These are phyloP conservation scores for Fopius arisanus DNA, from an alignment of 1,140 invertebrate genomes.

Conservation along the genomic window DNA sequence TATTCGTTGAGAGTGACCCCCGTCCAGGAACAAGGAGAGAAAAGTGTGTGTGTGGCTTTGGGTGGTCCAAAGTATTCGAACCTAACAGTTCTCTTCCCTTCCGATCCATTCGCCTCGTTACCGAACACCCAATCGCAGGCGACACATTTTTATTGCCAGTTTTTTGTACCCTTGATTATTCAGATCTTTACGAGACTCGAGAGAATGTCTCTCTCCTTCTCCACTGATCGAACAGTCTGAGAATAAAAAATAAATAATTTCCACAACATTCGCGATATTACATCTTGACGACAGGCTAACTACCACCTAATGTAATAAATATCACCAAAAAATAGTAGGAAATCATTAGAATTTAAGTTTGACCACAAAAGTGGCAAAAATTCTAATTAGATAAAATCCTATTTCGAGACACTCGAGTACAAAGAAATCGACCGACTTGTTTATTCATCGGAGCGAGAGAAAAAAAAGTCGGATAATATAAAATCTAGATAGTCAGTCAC, in stretches of 20 bases:
- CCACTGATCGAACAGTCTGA: not conserved
- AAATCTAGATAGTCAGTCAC: not conserved
- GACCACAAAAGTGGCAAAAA: too few species aligned
- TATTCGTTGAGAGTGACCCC: conserved; percentile 45
- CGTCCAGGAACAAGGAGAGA: conserved; percentile 29
- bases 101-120: conserved; percentile 52
- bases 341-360: too few species aligned
- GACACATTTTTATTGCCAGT: conserved; percentile 62
- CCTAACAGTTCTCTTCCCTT: conserved; percentile 40
- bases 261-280: too few species aligned
- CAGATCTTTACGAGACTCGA: conserved; percentile 58
- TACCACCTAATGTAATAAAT: too few species aligned
- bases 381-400: too few species aligned
- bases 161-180: conserved; percentile 60
- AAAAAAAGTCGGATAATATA: not conserved
- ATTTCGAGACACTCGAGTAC: too few species aligned
- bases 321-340: too few species aligned
- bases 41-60: conserved; percentile 53
- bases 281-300: too few species aligned
- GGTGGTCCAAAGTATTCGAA: conserved; percentile 53
- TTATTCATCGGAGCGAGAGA: not conserved
- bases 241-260: too few species aligned
- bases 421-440: not conserved
- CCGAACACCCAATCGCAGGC: conserved; percentile 41
- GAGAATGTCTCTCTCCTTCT: conserved; percentile 20